Base-by-base conservation (phyloP, 2,113 vertebrate species). In the Pitta sordida region DNA sequence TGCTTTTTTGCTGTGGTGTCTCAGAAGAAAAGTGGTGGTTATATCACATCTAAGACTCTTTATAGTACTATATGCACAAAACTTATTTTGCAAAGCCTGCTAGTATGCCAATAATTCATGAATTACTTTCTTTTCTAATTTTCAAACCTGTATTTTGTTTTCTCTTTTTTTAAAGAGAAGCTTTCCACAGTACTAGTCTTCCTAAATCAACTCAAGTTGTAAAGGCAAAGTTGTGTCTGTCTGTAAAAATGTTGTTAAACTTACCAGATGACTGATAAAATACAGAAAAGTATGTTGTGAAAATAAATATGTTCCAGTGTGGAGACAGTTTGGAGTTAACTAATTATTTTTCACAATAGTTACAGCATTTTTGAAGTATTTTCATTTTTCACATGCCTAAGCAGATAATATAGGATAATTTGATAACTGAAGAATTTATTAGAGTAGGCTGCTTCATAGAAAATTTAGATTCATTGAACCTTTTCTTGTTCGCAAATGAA, bases 401-500 rank as follows among this genome's bases (percentile, higher is more conserved):
- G 76, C 71, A 94, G 79, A 83, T 93, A 95, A 26, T 68, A 55
- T 11, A 51, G 84, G 34, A 75, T 95, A 79, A 79, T 94, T 85
- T 84, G 74, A 69, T 95, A 82, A 82, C 62, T 88, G 70, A 95
- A 87, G 84, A 90, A 94, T 92, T 90, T 88, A 65, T 68, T 84
- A 37, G 56, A 52, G 82, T 69, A 75, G 69, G n/a, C 39, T 78
- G 19, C 56, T 84, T 86, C 67, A 24, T 71, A 53, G 56, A 79
- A 88, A 64, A 36, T 17, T 60, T 52, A 19, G 14, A 44, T 77
- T 91, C n/a, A 36, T 52, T 75, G 23, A 17, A 56, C 23, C 23
- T 84, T 86, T 84, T 69, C 34, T 34, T 85, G 44, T 82, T 84
- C 68, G 52, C 21, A 56, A 76, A 59, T 92, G 21, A 91, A 77